These are phyloP conservation scores for Drosophila parthenogenetica DNA, from an alignment of 2,888 invertebrate genomes.

Conservation along the genomic window DNA sequence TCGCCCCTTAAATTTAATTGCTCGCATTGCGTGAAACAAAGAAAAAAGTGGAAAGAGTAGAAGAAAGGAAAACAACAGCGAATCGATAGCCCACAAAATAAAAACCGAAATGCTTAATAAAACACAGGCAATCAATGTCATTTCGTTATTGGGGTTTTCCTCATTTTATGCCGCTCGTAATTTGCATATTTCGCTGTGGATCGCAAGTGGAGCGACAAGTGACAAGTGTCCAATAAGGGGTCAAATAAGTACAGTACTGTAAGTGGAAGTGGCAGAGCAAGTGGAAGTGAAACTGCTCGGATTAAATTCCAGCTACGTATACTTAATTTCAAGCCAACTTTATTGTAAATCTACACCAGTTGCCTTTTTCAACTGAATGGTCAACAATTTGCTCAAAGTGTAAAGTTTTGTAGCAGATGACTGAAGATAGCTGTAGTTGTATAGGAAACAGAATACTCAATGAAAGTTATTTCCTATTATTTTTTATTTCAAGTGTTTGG, in stretches of 20 bases:
- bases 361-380: too few species aligned
- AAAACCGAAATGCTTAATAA: constrained; percentile 28
- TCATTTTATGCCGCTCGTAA: constrained; percentile 1
- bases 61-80: not conserved
- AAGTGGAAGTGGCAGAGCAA: too few species aligned
- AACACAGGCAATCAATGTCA: constrained; percentile 60
- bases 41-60: not conserved
- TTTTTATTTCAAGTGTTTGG: too few species aligned
- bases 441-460: too few species aligned
- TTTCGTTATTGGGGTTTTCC: not conserved
- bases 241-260: not conserved
- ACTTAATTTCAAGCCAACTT: too few species aligned
- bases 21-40: constrained; percentile 15
- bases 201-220: constrained; percentile 5
- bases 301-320: too few species aligned
- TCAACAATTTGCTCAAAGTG: too few species aligned
- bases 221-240: not conserved
- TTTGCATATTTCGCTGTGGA: constrained; percentile 7
- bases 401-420: too few species aligned
- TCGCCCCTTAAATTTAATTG: constrained; percentile 46
- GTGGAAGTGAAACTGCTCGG: too few species aligned
- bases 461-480: too few species aligned
- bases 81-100: constrained; percentile 18
- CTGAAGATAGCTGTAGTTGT: too few species aligned
- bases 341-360: too few species aligned